Evolutionary conservation across 2,888 invertebrate genomes (phyloP).

Genomic region (Drosophila birchii): DNA sequence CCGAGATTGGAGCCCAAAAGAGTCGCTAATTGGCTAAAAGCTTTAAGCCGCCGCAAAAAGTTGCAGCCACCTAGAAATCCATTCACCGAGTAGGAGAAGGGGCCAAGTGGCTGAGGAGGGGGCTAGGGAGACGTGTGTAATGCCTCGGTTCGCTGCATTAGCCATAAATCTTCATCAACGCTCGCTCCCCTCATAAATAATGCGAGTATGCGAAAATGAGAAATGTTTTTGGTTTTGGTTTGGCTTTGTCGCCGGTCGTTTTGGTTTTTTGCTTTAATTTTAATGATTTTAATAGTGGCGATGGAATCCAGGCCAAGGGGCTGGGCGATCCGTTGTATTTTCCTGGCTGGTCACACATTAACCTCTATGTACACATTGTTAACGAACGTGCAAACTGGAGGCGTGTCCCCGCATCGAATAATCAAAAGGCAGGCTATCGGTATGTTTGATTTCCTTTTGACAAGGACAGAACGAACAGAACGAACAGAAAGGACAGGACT

Average conservation of each 20-base stretch:
- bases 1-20: conserved; percentile 6
- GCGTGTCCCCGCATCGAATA: conserved; percentile 47
- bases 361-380: conserved; percentile 50
- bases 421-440: conserved; percentile 22
- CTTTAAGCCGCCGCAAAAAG: conserved; percentile 28
- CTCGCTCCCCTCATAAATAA: conserved; percentile 47
- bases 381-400: conserved; percentile 64
- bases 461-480: too few relatives aligned
- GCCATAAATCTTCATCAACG: conserved; percentile 68
- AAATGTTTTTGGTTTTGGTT: conserved; percentile 44
- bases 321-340: conserved; percentile 51
- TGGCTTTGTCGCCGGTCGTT: conserved; percentile 31
- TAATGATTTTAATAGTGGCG: conserved; percentile 20
- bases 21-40: conserved; percentile 33
- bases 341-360: conserved; percentile 54
- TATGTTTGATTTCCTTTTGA: not conserved
- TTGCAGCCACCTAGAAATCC: conserved; percentile 22
- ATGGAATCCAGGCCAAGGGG: conserved; percentile 23
- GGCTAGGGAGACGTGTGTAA: conserved; percentile 36
- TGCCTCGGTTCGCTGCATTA: conserved; percentile 56
- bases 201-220: conserved; percentile 33
- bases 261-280: conserved; percentile 33
- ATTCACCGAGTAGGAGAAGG: conserved; percentile 1
- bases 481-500: not conserved
- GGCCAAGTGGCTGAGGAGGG: not conserved